Conservation (phyloP, 1,140 invertebrate genomes). For the Pseudoatta argentina region DNA sequence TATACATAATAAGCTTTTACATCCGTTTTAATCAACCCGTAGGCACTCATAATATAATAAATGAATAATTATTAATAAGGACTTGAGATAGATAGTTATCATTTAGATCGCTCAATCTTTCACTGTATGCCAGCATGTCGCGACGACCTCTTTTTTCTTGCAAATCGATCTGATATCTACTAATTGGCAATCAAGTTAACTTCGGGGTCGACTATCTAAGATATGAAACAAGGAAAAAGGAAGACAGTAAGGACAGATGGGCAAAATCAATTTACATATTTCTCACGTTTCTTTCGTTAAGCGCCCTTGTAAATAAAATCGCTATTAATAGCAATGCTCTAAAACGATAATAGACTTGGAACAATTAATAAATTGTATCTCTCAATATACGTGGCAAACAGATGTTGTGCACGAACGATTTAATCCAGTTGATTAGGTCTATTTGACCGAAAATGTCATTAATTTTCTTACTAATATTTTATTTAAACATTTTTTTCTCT, state of each 20-base stretch:
- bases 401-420: neutral
- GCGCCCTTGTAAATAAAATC: slow-evolving; percentile 11
- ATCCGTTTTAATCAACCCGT: neutral
- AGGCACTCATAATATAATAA: slow-evolving; percentile 60
- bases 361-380: slow-evolving; percentile 43
- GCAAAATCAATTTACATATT: slow-evolving; percentile 28
- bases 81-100: slow-evolving; percentile 24
- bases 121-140: neutral
- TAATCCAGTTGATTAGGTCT: no score
- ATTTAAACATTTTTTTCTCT: no score
- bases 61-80: slow-evolving; percentile 56
- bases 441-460: no score
- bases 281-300: slow-evolving; percentile 47
- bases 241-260: slow-evolving; percentile 56
- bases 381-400: neutral
- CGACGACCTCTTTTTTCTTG: slow-evolving; percentile 32
- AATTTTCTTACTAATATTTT: no score
- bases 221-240: slow-evolving; percentile 18
- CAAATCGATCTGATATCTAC: slow-evolving; percentile 62
- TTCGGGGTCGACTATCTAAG: slow-evolving; percentile 37
- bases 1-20: neutral
- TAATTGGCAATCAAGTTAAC: slow-evolving; percentile 71
- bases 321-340: neutral
- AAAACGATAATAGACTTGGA: neutral
- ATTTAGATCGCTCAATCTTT: slow-evolving; percentile 40